Conservation (phyloP, 2,113 vertebrate genomes). For the Chaenogobius annularis region DNA sequence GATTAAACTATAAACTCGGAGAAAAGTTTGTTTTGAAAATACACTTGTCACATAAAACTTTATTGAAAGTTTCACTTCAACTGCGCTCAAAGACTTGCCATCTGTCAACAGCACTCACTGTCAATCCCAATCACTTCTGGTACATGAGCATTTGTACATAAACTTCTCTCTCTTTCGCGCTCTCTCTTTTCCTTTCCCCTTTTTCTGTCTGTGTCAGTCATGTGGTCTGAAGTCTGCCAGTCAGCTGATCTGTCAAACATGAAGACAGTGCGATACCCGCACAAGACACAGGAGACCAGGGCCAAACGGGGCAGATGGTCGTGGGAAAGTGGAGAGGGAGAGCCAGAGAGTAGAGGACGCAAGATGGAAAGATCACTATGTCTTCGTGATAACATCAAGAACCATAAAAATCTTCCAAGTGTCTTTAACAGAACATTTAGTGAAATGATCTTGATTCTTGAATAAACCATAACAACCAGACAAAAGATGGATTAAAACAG, state of each 20-base stretch:
- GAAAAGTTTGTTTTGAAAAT: neutral
- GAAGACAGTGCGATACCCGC: neutral
- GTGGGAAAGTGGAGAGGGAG: neutral
- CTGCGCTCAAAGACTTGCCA: conserved; percentile 2
- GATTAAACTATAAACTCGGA: neutral
- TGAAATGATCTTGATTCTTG: neutral
- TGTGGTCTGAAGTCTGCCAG: conserved; percentile 27
- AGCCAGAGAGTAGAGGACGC: conserved; percentile 1
- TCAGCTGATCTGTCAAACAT: conserved; percentile 16
- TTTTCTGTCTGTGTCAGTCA: conserved; percentile 27
- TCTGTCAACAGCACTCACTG: conserved; percentile 4
- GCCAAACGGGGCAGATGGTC: conserved; percentile 31
- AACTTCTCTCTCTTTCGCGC: conserved; percentile 1
- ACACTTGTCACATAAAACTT: conserved; percentile 8
- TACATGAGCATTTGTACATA: conserved; percentile 14
- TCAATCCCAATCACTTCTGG: conserved; percentile 13
- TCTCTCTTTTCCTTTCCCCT: neutral
- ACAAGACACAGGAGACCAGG: neutral
- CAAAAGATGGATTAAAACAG: no score
- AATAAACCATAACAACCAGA: no score
- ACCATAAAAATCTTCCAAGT: neutral
- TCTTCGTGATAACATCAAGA: conserved; percentile 1
- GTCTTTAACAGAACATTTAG: neutral
- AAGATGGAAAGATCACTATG: conserved; percentile 15
- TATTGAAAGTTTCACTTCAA: neutral